phyloP scores from a whole-genome alignment of 2,113 vertebrate species.

The Entelurus aequoreus region DNA sequence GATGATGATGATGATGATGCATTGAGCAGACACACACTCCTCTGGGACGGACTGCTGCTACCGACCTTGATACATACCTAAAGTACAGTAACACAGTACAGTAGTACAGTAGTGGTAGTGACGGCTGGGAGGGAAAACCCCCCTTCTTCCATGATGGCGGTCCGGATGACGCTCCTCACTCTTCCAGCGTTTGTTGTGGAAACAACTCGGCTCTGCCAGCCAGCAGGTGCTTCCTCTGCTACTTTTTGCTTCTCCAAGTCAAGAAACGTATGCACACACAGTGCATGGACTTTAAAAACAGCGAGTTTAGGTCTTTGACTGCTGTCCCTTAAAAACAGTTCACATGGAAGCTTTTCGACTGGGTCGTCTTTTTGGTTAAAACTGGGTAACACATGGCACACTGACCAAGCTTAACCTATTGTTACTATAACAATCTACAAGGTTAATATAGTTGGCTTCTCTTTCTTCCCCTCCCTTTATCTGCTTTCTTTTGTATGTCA shows the following conservation, averaged over 20 bases:
- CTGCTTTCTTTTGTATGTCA: too few species aligned
- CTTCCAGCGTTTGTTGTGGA: slow-evolving; percentile 70
- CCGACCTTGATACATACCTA: slow-evolving; percentile 32
- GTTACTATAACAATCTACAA: too few species aligned
- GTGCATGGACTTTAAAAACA: too few species aligned
- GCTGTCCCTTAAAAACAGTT: too few species aligned
- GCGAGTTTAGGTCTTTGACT: too few species aligned
- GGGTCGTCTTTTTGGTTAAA: too few species aligned
- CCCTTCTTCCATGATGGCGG: slow-evolving; percentile 55
- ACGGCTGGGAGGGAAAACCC: slow-evolving; percentile 73
- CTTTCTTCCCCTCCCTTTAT: too few species aligned
- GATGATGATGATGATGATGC: slow-evolving; percentile 22
- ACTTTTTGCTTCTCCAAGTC: slow-evolving; percentile 13
- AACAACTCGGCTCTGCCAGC: slow-evolving; percentile 56
- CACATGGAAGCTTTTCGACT: too few species aligned
- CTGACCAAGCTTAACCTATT: too few species aligned
- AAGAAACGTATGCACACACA: too few species aligned
- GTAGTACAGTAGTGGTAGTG: slow-evolving; percentile 13
- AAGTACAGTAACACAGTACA: slow-evolving; percentile 25
- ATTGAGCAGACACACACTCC: slow-evolving; percentile 36
- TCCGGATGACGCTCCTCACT: slow-evolving; percentile 66
- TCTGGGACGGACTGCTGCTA: slow-evolving; percentile 20
- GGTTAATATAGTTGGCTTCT: too few species aligned
- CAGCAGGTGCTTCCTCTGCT: slow-evolving; percentile 76
- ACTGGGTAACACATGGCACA: too few species aligned